Evolutionary conservation across 2,113 vertebrate species (phyloP), one percentile per base, ranked within the genome.

Genomic region (Halichoeres trimaculatus): DNA sequence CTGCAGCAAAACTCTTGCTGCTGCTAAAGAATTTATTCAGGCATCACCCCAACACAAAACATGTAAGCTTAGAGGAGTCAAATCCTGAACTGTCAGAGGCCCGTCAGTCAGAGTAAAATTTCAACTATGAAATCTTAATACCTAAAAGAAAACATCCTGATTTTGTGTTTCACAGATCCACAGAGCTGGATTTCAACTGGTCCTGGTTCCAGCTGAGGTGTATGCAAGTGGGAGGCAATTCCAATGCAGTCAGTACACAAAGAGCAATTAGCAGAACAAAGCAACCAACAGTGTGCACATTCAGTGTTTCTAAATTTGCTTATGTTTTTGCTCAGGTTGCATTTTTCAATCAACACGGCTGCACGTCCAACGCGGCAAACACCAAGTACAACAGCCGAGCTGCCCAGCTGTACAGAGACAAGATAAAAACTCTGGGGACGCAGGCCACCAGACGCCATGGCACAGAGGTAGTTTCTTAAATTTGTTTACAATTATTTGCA

Each of bases 221-320:
- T 83, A 99, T 99, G 97, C 98, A 99, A 85, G 94, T 99, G 7
- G 98, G 98, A 78, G 98, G 98, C 68, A 99, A 99, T n/a, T 89
- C 95, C 19, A 95, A 81, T 1, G 98, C 97, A 26, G 97, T 99
- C 89, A 85, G 98, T 96, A 52, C 68, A 24, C 3, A 1, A 53
- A 38, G 9, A 45, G n/a, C 54, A 13, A 47, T 20, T 17, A 35
- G 47, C 13, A 40, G 10, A 8, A 9, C 1, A 20, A 61, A 14
- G 3, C 12, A 3, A 17, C 40, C 1, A 10, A 20, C 41, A 19
- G 1, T 47, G 17, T 35, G 6, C 36, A 34, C 8, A 8, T 4
- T 30, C 2, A 24, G 5, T 10, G 9, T 17, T 8, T n/a, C 19
- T 2, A 4, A 19, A 20, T 48, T 36, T 23, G 22, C 45, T 26